Conservation (phyloP, 1,140 invertebrate species). For the Calosoma granatense region DNA sequence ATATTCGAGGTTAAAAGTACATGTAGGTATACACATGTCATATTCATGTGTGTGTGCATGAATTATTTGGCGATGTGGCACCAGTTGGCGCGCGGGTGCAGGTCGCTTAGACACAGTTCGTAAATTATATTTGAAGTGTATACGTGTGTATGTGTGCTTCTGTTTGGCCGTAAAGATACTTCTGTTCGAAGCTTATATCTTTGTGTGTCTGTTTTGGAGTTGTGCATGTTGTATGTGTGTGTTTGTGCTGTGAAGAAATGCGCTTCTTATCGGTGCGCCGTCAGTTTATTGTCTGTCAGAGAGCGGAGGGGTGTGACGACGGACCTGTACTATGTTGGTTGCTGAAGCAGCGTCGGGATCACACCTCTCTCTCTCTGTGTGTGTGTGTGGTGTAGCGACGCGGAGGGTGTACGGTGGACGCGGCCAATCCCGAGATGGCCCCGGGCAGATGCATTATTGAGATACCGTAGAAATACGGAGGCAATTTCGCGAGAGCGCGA, state of each 20-base stretch:
- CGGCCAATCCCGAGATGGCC: conserved; percentile 27
- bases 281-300: neutral
- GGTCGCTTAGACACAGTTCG: neutral
- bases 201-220: too few relatives aligned
- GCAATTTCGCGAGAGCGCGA: conserved; percentile 30
- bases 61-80: too few relatives aligned
- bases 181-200: too few relatives aligned
- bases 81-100: too few relatives aligned
- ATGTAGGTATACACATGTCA: too few relatives aligned
- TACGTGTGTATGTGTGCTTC: neutral
- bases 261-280: neutral
- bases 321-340: too few relatives aligned
- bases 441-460: conserved; percentile 32
- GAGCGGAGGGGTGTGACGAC: too few relatives aligned
- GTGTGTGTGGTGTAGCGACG: neutral
- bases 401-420: neutral
- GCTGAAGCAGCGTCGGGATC: neutral
- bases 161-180: neutral
- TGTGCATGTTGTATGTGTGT: too few relatives aligned
- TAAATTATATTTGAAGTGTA: neutral
- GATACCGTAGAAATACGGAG: conserved; percentile 32
- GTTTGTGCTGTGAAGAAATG: neutral
- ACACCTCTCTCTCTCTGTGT: neutral
- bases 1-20: too few relatives aligned
- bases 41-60: too few relatives aligned